Evolutionary conservation across 2,797 vertebrate genomes (phyloP).

Genomic region (Syndactyla subalaris): DNA sequence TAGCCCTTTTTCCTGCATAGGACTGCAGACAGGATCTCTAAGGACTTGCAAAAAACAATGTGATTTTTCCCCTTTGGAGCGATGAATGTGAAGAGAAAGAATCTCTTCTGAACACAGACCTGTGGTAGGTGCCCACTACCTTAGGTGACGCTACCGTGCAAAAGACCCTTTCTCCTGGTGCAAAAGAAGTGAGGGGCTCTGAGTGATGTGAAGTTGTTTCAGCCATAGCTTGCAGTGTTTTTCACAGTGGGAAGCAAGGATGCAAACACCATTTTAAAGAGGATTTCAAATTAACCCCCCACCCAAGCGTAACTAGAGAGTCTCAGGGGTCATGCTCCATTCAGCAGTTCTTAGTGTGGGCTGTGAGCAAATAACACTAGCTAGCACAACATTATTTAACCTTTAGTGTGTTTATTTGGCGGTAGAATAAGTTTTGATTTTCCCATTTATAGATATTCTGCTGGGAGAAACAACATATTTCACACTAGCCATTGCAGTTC

Average conservation of each 20-base stretch:
- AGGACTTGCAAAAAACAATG: background rate
- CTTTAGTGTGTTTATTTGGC: constrained; percentile 35
- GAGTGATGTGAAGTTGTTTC: background rate
- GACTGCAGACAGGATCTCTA: background rate
- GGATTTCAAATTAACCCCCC: background rate
- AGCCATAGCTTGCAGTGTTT: background rate
- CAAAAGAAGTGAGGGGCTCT: background rate
- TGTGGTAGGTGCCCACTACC: accelerated
- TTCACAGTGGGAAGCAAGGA: background rate
- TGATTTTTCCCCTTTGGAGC: background rate
- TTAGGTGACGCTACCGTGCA: accelerated
- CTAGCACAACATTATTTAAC: constrained; percentile 57
- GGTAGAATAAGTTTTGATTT: constrained; percentile 52
- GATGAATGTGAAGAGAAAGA: background rate
- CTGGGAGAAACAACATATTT: constrained; percentile 55
- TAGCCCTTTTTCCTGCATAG: background rate
- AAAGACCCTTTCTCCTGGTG: background rate
- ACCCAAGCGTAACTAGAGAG: background rate
- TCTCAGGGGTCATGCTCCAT: background rate
- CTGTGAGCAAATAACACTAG: background rate
- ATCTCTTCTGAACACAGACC: background rate
- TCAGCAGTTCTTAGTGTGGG: background rate
- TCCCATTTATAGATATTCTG: constrained; percentile 56
- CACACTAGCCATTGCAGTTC: constrained; percentile 36
- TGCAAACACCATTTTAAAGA: constrained; percentile 1